Evolutionary conservation across 2,797 vertebrate species (phyloP).

Genomic region (Craterocephalus amniculus): DNA sequence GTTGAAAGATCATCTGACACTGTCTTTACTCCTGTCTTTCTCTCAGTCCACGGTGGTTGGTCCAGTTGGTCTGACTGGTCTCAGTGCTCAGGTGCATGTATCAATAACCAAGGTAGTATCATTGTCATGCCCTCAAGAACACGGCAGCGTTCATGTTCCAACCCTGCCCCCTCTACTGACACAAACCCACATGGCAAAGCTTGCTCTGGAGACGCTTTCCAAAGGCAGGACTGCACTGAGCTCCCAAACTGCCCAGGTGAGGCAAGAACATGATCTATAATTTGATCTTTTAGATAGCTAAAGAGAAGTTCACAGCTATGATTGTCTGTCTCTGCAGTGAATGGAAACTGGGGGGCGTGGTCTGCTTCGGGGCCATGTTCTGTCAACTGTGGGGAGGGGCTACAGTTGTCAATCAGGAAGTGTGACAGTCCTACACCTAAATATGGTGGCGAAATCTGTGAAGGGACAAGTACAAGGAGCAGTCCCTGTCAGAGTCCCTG

Average conservation of each 20-base stretch:
- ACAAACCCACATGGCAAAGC: conserved; percentile 30
- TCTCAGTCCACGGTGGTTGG: conserved; percentile 68
- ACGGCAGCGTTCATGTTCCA: conserved; percentile 47
- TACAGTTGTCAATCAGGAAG: conserved; percentile 40
- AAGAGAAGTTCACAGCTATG: not conserved
- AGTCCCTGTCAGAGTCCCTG: conserved; percentile 41
- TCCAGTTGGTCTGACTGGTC: conserved; percentile 56
- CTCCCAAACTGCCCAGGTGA: conserved; percentile 70
- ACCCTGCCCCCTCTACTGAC: conserved; percentile 54
- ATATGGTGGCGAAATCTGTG: conserved; percentile 61
- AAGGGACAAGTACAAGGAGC: conserved; percentile 22
- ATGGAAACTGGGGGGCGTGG: conserved; percentile 72
- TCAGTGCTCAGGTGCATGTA: conserved; percentile 48
- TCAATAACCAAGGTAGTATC: not conserved
- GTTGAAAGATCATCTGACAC: too few relatives aligned
- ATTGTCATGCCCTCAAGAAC: not conserved
- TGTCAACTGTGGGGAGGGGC: conserved; percentile 63
- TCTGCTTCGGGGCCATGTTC: conserved; percentile 41
- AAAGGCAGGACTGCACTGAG: conserved; percentile 46
- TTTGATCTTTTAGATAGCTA: rapidly evolving
- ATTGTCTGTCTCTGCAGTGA: conserved; percentile 50
- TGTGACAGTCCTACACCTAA: conserved; percentile 60
- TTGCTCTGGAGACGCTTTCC: conserved; percentile 38
- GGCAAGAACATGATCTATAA: not conserved
- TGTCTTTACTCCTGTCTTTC: not conserved